These are phyloP conservation scores for Camponotus pennsylvanicus DNA, from an alignment of 1,140 invertebrate genomes.

Conservation along the genomic window DNA sequence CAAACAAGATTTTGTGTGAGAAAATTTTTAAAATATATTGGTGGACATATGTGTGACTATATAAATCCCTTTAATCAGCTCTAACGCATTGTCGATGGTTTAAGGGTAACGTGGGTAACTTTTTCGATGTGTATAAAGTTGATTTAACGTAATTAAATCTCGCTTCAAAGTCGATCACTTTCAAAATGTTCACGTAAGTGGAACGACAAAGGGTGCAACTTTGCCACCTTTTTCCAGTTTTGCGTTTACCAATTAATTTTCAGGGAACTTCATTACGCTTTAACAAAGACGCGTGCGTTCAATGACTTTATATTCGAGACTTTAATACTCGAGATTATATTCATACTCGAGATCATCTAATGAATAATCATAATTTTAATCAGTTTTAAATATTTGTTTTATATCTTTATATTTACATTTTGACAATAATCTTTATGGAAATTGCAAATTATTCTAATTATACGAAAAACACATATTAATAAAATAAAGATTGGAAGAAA, in stretches of 20 bases:
- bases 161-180: constrained; percentile 15
- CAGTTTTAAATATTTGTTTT: neutral
- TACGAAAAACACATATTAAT: neutral
- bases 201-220: constrained; percentile 18
- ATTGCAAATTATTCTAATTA: neutral
- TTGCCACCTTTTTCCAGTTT: constrained; percentile 18
- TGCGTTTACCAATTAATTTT: constrained; percentile 23
- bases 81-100: neutral
- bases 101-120: constrained; percentile 16
- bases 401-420: neutral
- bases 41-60: neutral
- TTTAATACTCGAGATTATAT: neutral
- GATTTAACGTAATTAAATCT: constrained; percentile 29
- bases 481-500: neutral
- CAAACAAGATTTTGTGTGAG: neutral
- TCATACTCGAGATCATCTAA: neutral
- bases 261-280: neutral
- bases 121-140: constrained; percentile 1
- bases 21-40: neutral
- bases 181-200: constrained; percentile 21
- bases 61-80: neutral
- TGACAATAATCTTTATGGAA: neutral
- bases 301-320: neutral
- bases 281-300: neutral
- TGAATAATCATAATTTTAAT: neutral